Evolutionary conservation across 2,113 vertebrate genomes (phyloP).

Genomic region (Indicator maculatus): DNA sequence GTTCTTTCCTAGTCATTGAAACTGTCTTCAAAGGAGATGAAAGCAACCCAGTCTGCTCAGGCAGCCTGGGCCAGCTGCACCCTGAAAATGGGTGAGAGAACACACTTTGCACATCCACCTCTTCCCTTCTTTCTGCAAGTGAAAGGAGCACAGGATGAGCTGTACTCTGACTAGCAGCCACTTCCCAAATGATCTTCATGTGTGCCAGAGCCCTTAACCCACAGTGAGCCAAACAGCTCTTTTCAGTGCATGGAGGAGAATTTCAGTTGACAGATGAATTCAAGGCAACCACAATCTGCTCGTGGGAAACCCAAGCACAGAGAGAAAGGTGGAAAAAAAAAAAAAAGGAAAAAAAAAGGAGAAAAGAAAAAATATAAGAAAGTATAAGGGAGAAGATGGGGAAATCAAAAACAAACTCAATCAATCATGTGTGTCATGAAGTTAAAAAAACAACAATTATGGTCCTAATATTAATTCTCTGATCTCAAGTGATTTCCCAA

Average conservation of each 20-base stretch:
- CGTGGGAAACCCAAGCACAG: neutral
- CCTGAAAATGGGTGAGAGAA: neutral
- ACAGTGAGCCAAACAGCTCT: neutral
- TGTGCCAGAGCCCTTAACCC: neutral
- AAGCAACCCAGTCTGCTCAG: neutral
- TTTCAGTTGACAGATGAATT: constrained; percentile 11
- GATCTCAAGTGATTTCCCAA: constrained; percentile 6
- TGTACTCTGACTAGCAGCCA: neutral
- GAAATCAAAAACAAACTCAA: neutral
- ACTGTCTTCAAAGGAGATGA: neutral
- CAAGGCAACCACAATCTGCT: neutral
- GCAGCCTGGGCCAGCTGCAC: neutral
- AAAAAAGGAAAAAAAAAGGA: neutral
- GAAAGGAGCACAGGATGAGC: neutral
- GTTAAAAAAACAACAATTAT: neutral
- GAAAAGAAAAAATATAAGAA: neutral
- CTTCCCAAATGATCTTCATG: neutral
- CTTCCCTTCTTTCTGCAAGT: neutral
- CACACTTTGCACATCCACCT: neutral
- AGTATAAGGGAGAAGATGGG: neutral
- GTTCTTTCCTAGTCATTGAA: neutral
- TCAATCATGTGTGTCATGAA: neutral
- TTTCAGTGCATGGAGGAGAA: neutral
- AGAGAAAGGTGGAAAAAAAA: neutral
- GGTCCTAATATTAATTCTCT: neutral